Evolutionary conservation across 1,140 invertebrate species (phyloP).

Genomic region (Berghia stephanieae): DNA sequence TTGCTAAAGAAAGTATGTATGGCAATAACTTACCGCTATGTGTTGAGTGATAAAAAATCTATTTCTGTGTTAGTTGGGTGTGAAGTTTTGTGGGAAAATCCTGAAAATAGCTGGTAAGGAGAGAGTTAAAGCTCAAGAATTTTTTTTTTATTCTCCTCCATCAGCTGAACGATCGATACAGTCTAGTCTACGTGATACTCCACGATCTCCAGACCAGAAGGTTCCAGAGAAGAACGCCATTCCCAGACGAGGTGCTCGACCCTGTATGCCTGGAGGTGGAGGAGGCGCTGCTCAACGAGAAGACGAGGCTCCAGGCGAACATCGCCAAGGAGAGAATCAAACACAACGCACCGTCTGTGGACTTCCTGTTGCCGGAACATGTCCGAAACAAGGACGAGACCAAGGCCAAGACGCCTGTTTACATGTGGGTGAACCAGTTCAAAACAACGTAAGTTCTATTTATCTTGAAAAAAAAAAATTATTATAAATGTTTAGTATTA

Average conservation of each 20-base stretch:
- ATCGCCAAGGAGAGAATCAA: constrained; percentile 54
- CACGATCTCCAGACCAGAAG: constrained; percentile 56
- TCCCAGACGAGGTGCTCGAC: constrained; percentile 39
- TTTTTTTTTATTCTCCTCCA: not conserved
- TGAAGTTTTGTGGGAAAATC: no score
- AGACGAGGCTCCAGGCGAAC: constrained; percentile 45
- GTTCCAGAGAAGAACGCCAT: constrained; percentile 48
- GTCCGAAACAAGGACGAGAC: constrained; percentile 48
- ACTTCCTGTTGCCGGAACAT: constrained; percentile 53
- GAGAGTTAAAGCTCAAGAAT: no score
- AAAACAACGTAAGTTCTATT: constrained; percentile 50
- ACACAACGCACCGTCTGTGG: constrained; percentile 46
- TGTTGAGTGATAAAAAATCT: no score
- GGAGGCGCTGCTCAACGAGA: constrained; percentile 41
- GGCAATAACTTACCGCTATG: no score
- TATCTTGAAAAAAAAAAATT: no score
- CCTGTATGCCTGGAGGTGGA: constrained; percentile 41
- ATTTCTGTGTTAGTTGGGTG: no score
- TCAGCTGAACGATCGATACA: constrained; percentile 46
- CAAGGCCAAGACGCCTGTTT: constrained; percentile 46
- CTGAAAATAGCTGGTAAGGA: no score
- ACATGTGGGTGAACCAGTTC: constrained; percentile 57
- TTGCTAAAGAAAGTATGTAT: no score
- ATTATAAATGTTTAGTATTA: not conserved
- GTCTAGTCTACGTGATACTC: constrained; percentile 53